phyloP scores from a whole-genome alignment of 2,888 invertebrate species.

The Platycheirus rosarum region DNA sequence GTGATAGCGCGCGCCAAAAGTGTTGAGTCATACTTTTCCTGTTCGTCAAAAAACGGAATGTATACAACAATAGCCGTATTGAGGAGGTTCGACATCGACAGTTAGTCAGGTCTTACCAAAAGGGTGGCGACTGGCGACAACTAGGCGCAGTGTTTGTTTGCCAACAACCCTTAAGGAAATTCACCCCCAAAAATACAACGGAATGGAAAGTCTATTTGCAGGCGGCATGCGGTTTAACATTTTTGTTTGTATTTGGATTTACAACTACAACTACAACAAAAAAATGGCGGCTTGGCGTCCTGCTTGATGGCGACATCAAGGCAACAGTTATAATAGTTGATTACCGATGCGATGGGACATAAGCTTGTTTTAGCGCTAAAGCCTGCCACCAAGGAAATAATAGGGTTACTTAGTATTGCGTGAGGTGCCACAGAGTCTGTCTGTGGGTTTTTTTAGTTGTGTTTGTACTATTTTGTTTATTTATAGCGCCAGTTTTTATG shows the following conservation, averaged over 20 bases:
- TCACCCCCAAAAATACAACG: conserved; percentile 17
- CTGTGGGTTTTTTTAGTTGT: conserved; percentile 29
- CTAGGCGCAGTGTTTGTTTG: conserved; percentile 51
- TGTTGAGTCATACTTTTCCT: conserved; percentile 21
- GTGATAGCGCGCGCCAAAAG: conserved; percentile 38
- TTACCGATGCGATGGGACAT: conserved; percentile 36
- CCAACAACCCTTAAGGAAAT: conserved; percentile 46
- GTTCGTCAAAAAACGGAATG: background rate
- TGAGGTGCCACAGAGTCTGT: conserved; percentile 67
- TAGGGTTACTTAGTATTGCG: conserved; percentile 41
- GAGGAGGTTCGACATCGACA: conserved; percentile 27
- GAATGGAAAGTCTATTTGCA: conserved; percentile 23
- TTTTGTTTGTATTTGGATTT: background rate
- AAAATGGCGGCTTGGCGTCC: conserved; percentile 66
- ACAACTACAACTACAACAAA: conserved; percentile 39
- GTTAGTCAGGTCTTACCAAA: conserved; percentile 1
- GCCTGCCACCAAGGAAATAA: conserved; percentile 21
- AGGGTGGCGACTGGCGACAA: conserved; percentile 53
- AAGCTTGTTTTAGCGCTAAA: conserved; percentile 45
- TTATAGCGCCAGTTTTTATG: conserved; percentile 6
- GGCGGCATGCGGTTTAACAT: conserved; percentile 25
- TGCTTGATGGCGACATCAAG: conserved; percentile 65
- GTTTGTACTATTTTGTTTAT: conserved; percentile 2
- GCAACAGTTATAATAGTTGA: conserved; percentile 63
- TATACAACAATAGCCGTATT: conserved; percentile 29